phyloP scores from a whole-genome alignment of 2,113 vertebrate species.

The Falcunculus frontatus region DNA sequence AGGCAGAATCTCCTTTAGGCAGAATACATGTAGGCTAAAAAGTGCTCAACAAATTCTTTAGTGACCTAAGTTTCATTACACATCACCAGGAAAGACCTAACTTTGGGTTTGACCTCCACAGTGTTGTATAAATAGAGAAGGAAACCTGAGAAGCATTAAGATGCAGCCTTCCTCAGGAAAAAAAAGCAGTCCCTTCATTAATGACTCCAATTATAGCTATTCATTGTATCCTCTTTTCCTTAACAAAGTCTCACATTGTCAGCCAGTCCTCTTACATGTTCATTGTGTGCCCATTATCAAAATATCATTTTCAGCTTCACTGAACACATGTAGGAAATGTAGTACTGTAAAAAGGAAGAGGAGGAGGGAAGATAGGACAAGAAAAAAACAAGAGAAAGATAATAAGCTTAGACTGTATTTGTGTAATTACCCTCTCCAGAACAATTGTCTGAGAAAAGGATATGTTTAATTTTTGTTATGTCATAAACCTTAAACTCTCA shows the following conservation, averaged over 20 bases:
- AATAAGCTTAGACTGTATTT: slow-evolving; percentile 73
- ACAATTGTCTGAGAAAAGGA: slow-evolving; percentile 55
- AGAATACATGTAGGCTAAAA: background rate
- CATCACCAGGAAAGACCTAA: slow-evolving; percentile 20
- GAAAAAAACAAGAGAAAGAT: slow-evolving; percentile 20
- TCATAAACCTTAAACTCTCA: slow-evolving; percentile 53
- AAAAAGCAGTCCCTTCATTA: slow-evolving; percentile 58
- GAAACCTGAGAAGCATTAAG: slow-evolving; percentile 65
- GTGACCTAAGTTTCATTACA: background rate
- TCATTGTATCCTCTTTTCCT: slow-evolving; percentile 74
- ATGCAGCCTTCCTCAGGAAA: slow-evolving; percentile 35
- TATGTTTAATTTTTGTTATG: slow-evolving; percentile 72
- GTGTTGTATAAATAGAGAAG: slow-evolving; percentile 68
- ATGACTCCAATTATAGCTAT: slow-evolving; percentile 73
- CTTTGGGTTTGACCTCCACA: slow-evolving; percentile 59
- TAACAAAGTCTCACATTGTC: slow-evolving; percentile 77
- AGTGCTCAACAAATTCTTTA: background rate
- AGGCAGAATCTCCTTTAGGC: background rate
- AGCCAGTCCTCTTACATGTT: slow-evolving; percentile 69
- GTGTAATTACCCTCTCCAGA: slow-evolving; percentile 72
- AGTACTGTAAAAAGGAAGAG: slow-evolving; percentile 62
- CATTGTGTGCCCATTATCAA: slow-evolving; percentile 75
- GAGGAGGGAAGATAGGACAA: background rate
- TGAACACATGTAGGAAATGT: slow-evolving; percentile 76
- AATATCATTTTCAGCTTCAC: slow-evolving; percentile 79